phyloP scores from a whole-genome alignment of 2,888 invertebrate genomes.

The Eilema caniola region DNA sequence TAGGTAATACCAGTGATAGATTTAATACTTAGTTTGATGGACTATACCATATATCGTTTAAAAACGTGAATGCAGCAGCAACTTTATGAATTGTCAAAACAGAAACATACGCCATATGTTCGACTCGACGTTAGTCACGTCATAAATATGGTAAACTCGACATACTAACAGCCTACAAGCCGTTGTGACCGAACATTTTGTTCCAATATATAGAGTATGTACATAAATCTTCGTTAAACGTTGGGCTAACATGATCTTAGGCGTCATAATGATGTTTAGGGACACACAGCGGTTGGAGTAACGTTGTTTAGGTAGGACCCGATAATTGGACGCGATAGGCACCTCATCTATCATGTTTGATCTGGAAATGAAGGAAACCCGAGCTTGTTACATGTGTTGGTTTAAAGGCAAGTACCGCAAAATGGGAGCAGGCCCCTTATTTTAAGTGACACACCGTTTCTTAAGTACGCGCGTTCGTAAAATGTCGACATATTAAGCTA shows the following conservation, averaged over 20 bases:
- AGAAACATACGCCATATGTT: background rate
- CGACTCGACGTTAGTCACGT: background rate
- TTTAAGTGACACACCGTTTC: too few relatives aligned
- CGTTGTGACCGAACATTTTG: background rate
- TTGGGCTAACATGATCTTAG: slow-evolving; percentile 32
- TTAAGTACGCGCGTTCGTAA: too few relatives aligned
- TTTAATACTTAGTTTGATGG: too few relatives aligned
- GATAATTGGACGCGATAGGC: slow-evolving; percentile 50
- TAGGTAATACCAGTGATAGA: too few relatives aligned
- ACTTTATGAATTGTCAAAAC: background rate
- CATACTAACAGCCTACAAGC: background rate
- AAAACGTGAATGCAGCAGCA: background rate
- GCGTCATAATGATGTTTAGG: slow-evolving; percentile 42
- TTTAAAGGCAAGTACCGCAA: slow-evolving; percentile 18
- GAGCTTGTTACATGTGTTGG: slow-evolving; percentile 25
- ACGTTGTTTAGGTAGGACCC: slow-evolving; percentile 41
- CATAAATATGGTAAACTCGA: background rate
- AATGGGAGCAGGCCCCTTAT: slow-evolving; percentile 7
- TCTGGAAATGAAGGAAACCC: slow-evolving; percentile 35
- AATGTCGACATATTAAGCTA: too few relatives aligned
- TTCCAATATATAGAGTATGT: slow-evolving; percentile 17
- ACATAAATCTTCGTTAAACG: slow-evolving; percentile 29
- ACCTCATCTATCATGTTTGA: slow-evolving; percentile 46
- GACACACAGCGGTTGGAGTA: slow-evolving; percentile 23
- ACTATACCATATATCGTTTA: background rate